Evolutionary conservation across 2,888 invertebrate species (phyloP).

Genomic region (Drosophila subquinaria): DNA sequence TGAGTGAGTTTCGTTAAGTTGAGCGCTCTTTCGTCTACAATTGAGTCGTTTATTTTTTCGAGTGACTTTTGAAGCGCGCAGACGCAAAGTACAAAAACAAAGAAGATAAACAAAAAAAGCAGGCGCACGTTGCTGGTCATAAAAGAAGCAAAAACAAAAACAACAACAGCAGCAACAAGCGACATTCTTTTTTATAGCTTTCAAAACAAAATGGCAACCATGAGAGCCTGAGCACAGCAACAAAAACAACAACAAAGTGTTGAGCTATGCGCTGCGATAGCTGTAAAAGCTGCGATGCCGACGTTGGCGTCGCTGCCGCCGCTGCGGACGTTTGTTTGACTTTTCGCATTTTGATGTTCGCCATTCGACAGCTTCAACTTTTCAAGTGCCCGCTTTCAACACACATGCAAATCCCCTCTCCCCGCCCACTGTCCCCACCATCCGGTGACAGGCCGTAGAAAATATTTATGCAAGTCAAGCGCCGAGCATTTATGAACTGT

Average conservation of each 20-base stretch:
- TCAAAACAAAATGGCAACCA: slow-evolving; percentile 82
- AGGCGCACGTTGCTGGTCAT: slow-evolving; percentile 63
- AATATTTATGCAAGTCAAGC: slow-evolving; percentile 83
- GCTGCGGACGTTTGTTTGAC: slow-evolving; percentile 77
- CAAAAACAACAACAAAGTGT: slow-evolving; percentile 53
- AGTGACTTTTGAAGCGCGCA: slow-evolving; percentile 55
- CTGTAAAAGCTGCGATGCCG: slow-evolving; percentile 54
- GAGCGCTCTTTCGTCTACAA: slow-evolving; percentile 17
- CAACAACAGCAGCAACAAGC: slow-evolving; percentile 54
- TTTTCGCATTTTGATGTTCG: slow-evolving; percentile 75
- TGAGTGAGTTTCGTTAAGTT: slow-evolving; percentile 48
- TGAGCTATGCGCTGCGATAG: slow-evolving; percentile 61
- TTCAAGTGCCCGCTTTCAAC: slow-evolving; percentile 62
- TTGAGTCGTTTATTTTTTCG: slow-evolving; percentile 39
- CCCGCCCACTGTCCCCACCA: background rate
- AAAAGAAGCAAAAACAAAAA: slow-evolving; percentile 53
- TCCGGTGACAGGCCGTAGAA: slow-evolving; percentile 60
- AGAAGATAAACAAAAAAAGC: slow-evolving; percentile 36
- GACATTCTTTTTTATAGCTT: slow-evolving; percentile 61
- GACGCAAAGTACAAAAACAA: slow-evolving; percentile 63
- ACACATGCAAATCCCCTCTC: slow-evolving; percentile 8
- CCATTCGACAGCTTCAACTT: slow-evolving; percentile 65
- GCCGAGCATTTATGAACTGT: slow-evolving; percentile 82
- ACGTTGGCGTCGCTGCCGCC: slow-evolving; percentile 23
- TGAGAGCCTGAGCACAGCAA: slow-evolving; percentile 56